These are phyloP conservation scores for Frieseomelitta varia DNA, from an alignment of 1,140 invertebrate genomes.

Conservation along the genomic window DNA sequence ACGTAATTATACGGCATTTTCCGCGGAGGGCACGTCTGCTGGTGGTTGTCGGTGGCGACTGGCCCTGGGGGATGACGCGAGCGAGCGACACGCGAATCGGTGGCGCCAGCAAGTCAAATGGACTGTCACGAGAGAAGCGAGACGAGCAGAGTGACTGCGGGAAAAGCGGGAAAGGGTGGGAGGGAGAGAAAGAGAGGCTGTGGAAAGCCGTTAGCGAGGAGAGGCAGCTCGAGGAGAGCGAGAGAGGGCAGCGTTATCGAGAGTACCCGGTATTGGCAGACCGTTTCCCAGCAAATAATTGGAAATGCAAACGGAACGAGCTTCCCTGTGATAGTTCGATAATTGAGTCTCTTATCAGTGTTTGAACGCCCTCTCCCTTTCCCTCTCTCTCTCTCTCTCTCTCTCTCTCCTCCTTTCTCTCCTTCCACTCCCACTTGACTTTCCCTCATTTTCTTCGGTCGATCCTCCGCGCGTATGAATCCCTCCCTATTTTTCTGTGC, in stretches of 20 bases:
- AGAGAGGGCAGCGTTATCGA: conserved; percentile 72
- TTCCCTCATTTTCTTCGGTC: background rate
- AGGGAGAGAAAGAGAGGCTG: conserved; percentile 1
- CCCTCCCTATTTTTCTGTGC: conserved; percentile 18
- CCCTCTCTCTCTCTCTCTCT: conserved; percentile 14
- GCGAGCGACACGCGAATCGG: conserved; percentile 13
- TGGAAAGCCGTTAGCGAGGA: conserved; percentile 52
- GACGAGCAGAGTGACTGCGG: background rate
- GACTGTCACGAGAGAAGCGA: background rate
- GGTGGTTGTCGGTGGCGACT: background rate
- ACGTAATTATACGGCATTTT: conserved; percentile 19
- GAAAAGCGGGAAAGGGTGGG: conserved; percentile 12
- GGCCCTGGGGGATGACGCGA: background rate
- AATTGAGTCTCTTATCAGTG: conserved; percentile 82
- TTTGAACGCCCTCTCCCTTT: conserved; percentile 70
- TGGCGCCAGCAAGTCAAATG: conserved; percentile 17
- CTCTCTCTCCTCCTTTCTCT: background rate
- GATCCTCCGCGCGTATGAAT: background rate
- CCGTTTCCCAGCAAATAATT: conserved; percentile 82
- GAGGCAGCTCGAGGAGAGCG: conserved; percentile 56
- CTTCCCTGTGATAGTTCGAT: conserved; percentile 81
- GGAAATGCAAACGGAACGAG: conserved; percentile 81
- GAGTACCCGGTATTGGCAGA: conserved; percentile 79
- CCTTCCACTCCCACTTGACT: background rate
- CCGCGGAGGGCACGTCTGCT: background rate